phyloP scores from a whole-genome alignment of 2,113 vertebrate species.

The Ophiodon elongatus region DNA sequence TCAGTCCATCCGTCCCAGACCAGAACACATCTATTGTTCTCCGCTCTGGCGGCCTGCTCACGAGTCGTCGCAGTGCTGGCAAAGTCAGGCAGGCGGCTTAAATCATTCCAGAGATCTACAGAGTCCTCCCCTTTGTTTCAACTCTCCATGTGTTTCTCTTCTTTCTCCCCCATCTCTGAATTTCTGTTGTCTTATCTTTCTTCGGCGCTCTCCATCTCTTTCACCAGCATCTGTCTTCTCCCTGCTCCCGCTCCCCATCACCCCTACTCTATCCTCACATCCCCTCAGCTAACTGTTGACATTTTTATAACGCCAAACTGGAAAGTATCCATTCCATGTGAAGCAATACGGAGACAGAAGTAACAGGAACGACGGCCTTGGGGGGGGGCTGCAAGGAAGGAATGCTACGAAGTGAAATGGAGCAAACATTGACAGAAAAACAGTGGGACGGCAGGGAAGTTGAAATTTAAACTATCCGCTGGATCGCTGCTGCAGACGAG shows the following conservation, averaged over 20 bases:
- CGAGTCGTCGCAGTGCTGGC: slow-evolving; percentile 54
- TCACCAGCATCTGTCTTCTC: slow-evolving; percentile 21
- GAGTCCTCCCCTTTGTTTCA: slow-evolving; percentile 60
- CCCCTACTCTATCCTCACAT: slow-evolving; percentile 40
- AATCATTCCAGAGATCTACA: slow-evolving; percentile 67
- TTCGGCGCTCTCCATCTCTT: not conserved
- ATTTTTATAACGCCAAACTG: slow-evolving; percentile 28
- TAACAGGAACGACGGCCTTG: slow-evolving; percentile 43
- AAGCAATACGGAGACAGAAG: slow-evolving; percentile 44
- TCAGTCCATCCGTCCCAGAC: slow-evolving; percentile 41
- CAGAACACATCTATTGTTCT: slow-evolving; percentile 65
- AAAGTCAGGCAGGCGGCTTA: slow-evolving; percentile 54
- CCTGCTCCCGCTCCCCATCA: not conserved
- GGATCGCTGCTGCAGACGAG: slow-evolving; percentile 19
- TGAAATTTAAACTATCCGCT: slow-evolving; percentile 26
- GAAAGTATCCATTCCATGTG: slow-evolving; percentile 55
- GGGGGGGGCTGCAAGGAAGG: slow-evolving; percentile 27
- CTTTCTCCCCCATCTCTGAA: slow-evolving; percentile 6
- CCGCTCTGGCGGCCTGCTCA: slow-evolving; percentile 53
- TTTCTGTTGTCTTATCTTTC: slow-evolving; percentile 17
- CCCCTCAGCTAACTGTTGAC: slow-evolving; percentile 24
- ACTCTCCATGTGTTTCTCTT: slow-evolving; percentile 70
- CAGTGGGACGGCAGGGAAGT: slow-evolving; percentile 8
- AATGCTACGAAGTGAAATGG: slow-evolving; percentile 40
- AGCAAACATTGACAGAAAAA: slow-evolving; percentile 35